Evolutionary conservation across 2,888 invertebrate species (phyloP).

Genomic region (Encarsia formosa): DNA sequence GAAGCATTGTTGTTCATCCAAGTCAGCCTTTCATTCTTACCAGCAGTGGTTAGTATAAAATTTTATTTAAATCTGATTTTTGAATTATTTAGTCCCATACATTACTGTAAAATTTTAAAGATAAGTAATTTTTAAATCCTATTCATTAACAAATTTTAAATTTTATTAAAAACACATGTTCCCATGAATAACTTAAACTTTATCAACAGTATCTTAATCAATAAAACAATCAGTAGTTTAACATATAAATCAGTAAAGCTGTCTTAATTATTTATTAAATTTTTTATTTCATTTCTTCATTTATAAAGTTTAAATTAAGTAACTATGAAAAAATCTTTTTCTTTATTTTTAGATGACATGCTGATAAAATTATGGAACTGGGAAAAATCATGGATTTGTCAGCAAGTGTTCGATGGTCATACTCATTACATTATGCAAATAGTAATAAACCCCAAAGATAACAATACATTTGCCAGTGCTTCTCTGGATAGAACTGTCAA

Average conservation of each 20-base stretch:
- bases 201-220: background rate
- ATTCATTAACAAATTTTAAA: too few relatives aligned
- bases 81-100: background rate
- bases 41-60: slow-evolving; percentile 81
- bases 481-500: slow-evolving; percentile 96
- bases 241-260: too few relatives aligned
- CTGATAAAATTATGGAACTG: slow-evolving; percentile 99
- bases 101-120: background rate
- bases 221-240: background rate
- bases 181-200: background rate
- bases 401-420: slow-evolving; percentile 98
- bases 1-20: slow-evolving; percentile 95
- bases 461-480: slow-evolving; percentile 99
- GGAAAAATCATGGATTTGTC: slow-evolving; percentile 97
- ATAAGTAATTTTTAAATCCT: too few relatives aligned
- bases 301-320: background rate
- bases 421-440: slow-evolving; percentile 99
- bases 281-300: background rate
- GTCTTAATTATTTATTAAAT: background rate
- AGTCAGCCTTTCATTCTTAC: slow-evolving; percentile 95
- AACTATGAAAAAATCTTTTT: too few relatives aligned
- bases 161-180: background rate
- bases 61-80: background rate
- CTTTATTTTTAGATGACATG: slow-evolving; percentile 84
- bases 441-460: slow-evolving; percentile 98